Percentiles rank a stretch among this genome's conserved stretches.
Conservation (phyloP, 1,140 invertebrate genomes). For the Nasonia vitripennis region DNA sequence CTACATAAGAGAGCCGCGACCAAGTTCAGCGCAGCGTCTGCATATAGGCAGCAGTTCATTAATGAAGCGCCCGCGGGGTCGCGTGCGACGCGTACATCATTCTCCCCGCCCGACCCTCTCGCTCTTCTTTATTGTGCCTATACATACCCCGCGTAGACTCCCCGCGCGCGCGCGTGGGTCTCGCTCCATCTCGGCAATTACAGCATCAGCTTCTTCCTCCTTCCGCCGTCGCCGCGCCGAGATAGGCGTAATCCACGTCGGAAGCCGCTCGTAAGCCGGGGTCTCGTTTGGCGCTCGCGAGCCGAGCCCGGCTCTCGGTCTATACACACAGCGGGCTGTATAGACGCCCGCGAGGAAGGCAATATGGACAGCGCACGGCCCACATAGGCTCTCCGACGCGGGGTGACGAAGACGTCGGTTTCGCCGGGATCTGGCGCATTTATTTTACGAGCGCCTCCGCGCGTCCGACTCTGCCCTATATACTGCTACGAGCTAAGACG, state of each 20-base stretch:
- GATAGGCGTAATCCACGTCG: constrained; percentile 47
- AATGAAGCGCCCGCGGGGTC: constrained; percentile 30
- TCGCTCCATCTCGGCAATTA: constrained; percentile 30
- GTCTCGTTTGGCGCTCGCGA: constrained; percentile 16
- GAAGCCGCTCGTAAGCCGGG: constrained; percentile 38
- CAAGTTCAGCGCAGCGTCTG: not conserved
- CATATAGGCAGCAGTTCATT: constrained; percentile 32
- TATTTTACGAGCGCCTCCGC: constrained; percentile 23
- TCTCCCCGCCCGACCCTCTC: not conserved
- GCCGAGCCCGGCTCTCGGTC: not conserved
- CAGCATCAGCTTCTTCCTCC: not conserved
- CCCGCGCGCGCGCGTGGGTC: not conserved
- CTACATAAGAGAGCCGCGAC: not conserved
- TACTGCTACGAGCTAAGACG: not conserved
- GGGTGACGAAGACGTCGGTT: not conserved
- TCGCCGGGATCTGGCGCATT: constrained; percentile 16
- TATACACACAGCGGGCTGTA: not conserved
- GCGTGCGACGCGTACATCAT: not conserved
- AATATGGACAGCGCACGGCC: not conserved
- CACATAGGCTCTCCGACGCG: not conserved
- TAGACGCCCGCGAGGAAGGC: not conserved
- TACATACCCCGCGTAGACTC: not conserved
- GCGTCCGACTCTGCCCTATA: not conserved
- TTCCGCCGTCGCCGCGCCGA: not conserved
- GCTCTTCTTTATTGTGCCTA: not conserved